Percentiles rank a stretch among this genome's conserved stretches.
phyloP scores from a whole-genome alignment of 2,797 vertebrate species.

The Halcyon chelicuti region DNA sequence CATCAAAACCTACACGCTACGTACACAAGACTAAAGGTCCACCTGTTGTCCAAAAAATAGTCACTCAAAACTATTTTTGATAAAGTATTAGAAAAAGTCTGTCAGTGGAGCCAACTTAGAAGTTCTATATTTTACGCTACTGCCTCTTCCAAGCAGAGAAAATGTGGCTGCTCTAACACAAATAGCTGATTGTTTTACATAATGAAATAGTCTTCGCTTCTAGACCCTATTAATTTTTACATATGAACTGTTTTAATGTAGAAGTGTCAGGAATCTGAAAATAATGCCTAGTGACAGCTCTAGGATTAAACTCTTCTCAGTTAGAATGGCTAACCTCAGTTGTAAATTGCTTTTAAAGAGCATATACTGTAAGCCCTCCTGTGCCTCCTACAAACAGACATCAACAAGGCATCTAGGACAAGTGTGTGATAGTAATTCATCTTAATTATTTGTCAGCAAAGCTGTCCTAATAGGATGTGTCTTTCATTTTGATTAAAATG shows the following conservation, averaged over 20 bases:
- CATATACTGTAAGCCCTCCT: slow-evolving; percentile 46
- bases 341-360: slow-evolving; percentile 76
- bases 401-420: slow-evolving; percentile 66
- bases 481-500: slow-evolving; percentile 81
- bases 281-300: slow-evolving; percentile 73
- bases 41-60: neutral
- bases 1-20: neutral
- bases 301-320: slow-evolving; percentile 76
- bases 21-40: neutral
- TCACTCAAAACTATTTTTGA: neutral
- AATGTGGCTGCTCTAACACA: slow-evolving; percentile 30
- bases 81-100: neutral
- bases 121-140: neutral
- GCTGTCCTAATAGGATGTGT: slow-evolving; percentile 73
- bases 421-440: slow-evolving; percentile 71
- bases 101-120: neutral
- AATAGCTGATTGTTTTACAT: slow-evolving; percentile 45
- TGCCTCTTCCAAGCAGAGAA: slow-evolving; percentile 28
- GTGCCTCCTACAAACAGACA: slow-evolving; percentile 59
- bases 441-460: slow-evolving; percentile 83
- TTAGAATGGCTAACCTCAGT: slow-evolving; percentile 60
- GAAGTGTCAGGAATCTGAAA: slow-evolving; percentile 65
- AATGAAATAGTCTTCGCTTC: slow-evolving; percentile 55
- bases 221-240: slow-evolving; percentile 70
- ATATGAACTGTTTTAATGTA: slow-evolving; percentile 69